Base-by-base conservation (phyloP, 2,113 vertebrate species). In the Gambusia affinis region DNA sequence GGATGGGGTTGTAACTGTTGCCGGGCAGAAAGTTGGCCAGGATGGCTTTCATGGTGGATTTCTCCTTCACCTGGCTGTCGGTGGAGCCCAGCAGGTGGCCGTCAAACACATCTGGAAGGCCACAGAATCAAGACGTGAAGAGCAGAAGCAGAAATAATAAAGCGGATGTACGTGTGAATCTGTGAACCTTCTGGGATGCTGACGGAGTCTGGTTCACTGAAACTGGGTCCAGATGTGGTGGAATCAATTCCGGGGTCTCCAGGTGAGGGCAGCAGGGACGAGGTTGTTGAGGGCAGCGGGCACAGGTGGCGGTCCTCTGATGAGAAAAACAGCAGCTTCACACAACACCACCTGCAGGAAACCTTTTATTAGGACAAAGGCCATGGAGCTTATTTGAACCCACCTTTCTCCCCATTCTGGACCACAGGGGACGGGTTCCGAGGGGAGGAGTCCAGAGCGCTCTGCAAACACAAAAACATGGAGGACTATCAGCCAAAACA, bases 11-110 rank as follows among this genome's bases (percentile, higher is more conserved):
- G 87, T 97, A 99, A 83, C 93, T 99, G 93, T 97, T 99, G 80
- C 98, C 98, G 60, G 98, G 98, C 84, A 99, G 95, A 83, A 99
- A 94, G 91, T 98, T 99, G 74, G 98, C 98, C 69, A 99, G 94
- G 91, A 99, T 99, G 76, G 98, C 96, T 90, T 99, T 99, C 98
- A 99, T 99, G 66, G 98, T 99, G 89, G 98, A 98, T 30, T 99
- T 99, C 89, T 99, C 98, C 85, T 98, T 99, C 81, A 99, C 97
- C 84, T 99, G 98, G 85, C 96, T 98, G 84, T 99, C 98, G 62
- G 89, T 95, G 84, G 97, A 98, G 78, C 97, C 97, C 89, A 97
- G 75, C 75, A 95, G 91, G 90, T 98, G 97, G 76, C 96, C 97
- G 72, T 99, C 98, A 93, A 98, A 98, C 60, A 98, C 96, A 86